These are phyloP conservation scores for Gobius niger DNA, from an alignment of 2,113 vertebrate genomes.

Conservation along the genomic window DNA sequence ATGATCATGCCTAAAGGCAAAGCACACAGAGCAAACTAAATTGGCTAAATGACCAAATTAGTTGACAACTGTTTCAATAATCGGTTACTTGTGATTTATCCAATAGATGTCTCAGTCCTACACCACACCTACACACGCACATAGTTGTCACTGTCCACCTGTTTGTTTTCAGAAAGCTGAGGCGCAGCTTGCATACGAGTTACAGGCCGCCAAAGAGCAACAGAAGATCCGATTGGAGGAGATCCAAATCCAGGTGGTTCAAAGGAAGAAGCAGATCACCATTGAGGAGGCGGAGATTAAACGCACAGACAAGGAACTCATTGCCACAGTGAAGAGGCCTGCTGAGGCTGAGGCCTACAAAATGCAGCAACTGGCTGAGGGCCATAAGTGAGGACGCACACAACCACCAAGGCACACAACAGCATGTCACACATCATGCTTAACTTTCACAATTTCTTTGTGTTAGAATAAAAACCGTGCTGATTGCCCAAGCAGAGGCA, in stretches of 20 bases:
- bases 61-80: too few relatives aligned
- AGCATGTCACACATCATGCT: not conserved
- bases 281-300: constrained; percentile 89
- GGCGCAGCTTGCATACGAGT: constrained; percentile 91
- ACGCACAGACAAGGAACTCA: constrained; percentile 89
- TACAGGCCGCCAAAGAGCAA: constrained; percentile 92
- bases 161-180: constrained; percentile 82
- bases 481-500: constrained; percentile 89
- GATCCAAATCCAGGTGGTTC: constrained; percentile 91
- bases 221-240: constrained; percentile 96
- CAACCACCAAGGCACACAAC: not conserved
- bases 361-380: constrained; percentile 91
- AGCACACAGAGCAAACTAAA: not conserved
- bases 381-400: constrained; percentile 83
- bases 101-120: too few relatives aligned
- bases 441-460: too few relatives aligned
- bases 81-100: too few relatives aligned
- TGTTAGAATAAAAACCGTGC: constrained; percentile 85
- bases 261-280: constrained; percentile 90
- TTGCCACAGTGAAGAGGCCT: constrained; percentile 83
- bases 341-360: constrained; percentile 92
- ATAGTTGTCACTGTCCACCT: not conserved
- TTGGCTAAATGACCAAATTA: too few relatives aligned
- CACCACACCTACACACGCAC: too few relatives aligned
- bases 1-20: not conserved